Evolutionary conservation across 1,140 invertebrate genomes (phyloP), one percentile per base, ranked within the genome.

Genomic region (Apis laboriosa): DNA sequence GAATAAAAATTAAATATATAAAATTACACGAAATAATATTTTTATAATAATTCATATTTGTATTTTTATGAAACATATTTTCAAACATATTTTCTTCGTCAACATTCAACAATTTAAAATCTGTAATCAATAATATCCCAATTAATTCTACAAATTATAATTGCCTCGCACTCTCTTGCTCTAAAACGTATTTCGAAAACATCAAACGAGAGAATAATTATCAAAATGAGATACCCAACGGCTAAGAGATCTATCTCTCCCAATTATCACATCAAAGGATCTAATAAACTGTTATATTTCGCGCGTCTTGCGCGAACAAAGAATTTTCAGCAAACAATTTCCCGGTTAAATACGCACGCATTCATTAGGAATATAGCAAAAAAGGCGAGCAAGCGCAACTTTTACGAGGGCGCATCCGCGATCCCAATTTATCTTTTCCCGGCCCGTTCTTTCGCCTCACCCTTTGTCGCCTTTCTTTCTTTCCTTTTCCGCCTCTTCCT

Each of bases 361-460:
- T 77, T 75, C 55, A 24, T 82, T 75, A 82, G 21, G 55, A 74
- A 80, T 60, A 83, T 83, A 74, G 55, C 55, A 28, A 68, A 60
- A 58, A 67, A 53, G 64, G 56, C 60, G n/a, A 68, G 80, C 74
- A 60, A 56, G 56, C 24, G 64, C 49, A 19, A 74, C 73, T 28
- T 77, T 77, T 61, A 80, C 83, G 78, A 82, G 66, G 58, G 63
- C 58, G 72, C 79, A 80, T 89, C 83, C 66, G 88, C 73, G 76
- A 84, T 74, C 51, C 83, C 86, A 80, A 88, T 89, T 89, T 89
- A 89, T 89, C 88, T 86, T 81, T 80, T 63, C 86, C 79, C 61
- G 72, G 51, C 66, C 80, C 56, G 85, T 79, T 49, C 80, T 77
- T 67, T 86, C 53, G 78, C 56, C 34, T 43, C 75, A 58, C 55